phyloP scores from a whole-genome alignment of 1,140 invertebrate genomes.

The Triops longicaudatus region DNA sequence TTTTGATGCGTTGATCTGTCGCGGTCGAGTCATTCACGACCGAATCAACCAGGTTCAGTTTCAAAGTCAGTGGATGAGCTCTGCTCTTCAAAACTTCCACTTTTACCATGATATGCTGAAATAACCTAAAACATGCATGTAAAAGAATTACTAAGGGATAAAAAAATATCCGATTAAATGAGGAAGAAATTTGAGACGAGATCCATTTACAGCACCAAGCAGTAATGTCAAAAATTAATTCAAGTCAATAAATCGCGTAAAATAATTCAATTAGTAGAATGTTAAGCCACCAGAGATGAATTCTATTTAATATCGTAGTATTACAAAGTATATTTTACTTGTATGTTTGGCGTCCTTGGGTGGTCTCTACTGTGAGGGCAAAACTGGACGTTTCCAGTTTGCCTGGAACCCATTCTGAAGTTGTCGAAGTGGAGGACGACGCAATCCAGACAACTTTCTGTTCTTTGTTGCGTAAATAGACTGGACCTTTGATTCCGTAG shows the following conservation, averaged over 20 bases:
- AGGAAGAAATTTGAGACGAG: too few relatives aligned
- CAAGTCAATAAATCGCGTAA: too few relatives aligned
- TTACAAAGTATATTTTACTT: not conserved
- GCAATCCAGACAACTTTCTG: not conserved
- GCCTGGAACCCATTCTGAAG: not conserved
- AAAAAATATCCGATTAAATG: too few relatives aligned
- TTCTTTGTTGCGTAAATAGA: not conserved
- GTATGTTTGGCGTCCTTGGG: not conserved
- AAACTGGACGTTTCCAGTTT: not conserved
- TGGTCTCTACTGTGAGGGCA: not conserved
- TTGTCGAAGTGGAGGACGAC: not conserved
- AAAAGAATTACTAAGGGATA: too few relatives aligned
- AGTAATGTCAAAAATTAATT: too few relatives aligned
- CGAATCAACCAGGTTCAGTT: not conserved
- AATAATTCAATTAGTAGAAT: too few relatives aligned
- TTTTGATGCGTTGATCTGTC: not conserved
- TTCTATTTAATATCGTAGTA: not conserved
- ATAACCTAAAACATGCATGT: not conserved
- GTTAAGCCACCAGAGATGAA: not conserved
- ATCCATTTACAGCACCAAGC: too few relatives aligned
- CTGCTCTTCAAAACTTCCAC: slow-evolving; percentile 8
- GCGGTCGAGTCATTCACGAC: not conserved
- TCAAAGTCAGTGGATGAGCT: not conserved
- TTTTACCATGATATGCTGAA: slow-evolving; percentile 12
- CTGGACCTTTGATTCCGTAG: not conserved